Base-by-base conservation (phyloP, 2,888 invertebrate species). In the Galerucella pusilla region DNA sequence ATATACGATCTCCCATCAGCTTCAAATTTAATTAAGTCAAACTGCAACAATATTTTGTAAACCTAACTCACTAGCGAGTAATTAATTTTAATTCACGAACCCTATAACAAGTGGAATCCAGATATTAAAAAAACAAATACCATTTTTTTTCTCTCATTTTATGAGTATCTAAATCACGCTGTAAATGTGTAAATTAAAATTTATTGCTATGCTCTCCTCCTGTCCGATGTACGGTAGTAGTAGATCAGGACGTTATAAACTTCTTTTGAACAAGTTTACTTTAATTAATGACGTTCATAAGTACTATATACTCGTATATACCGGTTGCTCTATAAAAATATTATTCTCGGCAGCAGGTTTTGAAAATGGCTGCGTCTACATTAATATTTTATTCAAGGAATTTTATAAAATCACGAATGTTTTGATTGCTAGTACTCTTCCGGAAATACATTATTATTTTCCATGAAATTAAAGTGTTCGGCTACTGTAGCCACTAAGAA, bases 251-350 rank as follows among this genome's bases (percentile, higher is more conserved):
- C 68, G 71, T 75, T 77, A 28, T 28, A 75, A 74, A 73, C 74
- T 75, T 77, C 74, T 74, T 77, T 71, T 67, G 77, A 74, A 75
- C 75, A 67, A 71, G 75, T 73, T 75, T 49, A 46, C 60, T 69
- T 70, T 72, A 77, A 77, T 77, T 77, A 75, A 75, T 77, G 67
- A 71, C 69, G 68, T 75, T 75, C 75, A 73, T 74, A 77, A 54
- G 54, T 63, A 16, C 35, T 16, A 57, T 57, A 57, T 57, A 20
- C 9, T 4, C 5, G 5, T 57, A 57, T 61, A 75, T 70, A 77
- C 77, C 75, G 75, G 77, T 75, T 75, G 73, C 54, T 67, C 25
- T 59, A 73, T 67, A 59, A 70, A 73, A 76, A 75, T 72, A 76
- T 61, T 57, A 52, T 54, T 54, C 20, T n/a, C 57, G 45, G 65